Evolutionary conservation across 2,888 invertebrate genomes (phyloP).

Genomic region (Tridacna crocea): DNA sequence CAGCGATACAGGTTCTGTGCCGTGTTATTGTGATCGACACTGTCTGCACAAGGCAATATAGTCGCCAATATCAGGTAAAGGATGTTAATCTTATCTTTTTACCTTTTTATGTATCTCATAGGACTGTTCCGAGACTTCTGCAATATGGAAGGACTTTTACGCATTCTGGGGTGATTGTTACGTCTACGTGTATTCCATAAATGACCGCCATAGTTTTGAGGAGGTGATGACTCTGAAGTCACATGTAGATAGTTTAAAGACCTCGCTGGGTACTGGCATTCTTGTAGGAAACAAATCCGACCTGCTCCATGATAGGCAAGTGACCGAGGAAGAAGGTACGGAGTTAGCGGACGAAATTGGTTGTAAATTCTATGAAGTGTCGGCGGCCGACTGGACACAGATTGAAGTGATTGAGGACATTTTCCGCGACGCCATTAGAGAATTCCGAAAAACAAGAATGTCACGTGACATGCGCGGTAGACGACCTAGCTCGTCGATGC

Average conservation of each 20-base stretch:
- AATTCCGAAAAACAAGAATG: slow-evolving; percentile 71
- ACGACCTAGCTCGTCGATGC: slow-evolving; percentile 78
- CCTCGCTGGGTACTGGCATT: slow-evolving; percentile 69
- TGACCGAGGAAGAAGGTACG: slow-evolving; percentile 75
- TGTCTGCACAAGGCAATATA: no score
- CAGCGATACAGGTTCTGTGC: no score
- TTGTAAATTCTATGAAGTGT: slow-evolving; percentile 80
- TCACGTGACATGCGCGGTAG: slow-evolving; percentile 73
- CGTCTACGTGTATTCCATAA: slow-evolving; percentile 81
- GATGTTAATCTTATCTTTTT: not conserved
- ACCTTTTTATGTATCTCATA: not conserved
- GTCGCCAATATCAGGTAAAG: no score
- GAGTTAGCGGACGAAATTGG: slow-evolving; percentile 79
- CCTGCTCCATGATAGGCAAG: slow-evolving; percentile 78
- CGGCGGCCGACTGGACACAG: slow-evolving; percentile 82
- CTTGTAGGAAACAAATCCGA: slow-evolving; percentile 81
- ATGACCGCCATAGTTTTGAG: slow-evolving; percentile 78
- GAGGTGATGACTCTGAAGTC: slow-evolving; percentile 73
- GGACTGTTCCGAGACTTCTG: not conserved
- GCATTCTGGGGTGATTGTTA: slow-evolving; percentile 81
- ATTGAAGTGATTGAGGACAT: slow-evolving; percentile 74
- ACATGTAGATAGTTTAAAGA: slow-evolving; percentile 72
- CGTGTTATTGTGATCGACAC: no score
- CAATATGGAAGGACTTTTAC: slow-evolving; percentile 77
- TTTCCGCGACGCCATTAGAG: slow-evolving; percentile 80